These are phyloP conservation scores for Sminthurinus signatus DNA, from an alignment of 1,140 invertebrate species.

Conservation along the genomic window DNA sequence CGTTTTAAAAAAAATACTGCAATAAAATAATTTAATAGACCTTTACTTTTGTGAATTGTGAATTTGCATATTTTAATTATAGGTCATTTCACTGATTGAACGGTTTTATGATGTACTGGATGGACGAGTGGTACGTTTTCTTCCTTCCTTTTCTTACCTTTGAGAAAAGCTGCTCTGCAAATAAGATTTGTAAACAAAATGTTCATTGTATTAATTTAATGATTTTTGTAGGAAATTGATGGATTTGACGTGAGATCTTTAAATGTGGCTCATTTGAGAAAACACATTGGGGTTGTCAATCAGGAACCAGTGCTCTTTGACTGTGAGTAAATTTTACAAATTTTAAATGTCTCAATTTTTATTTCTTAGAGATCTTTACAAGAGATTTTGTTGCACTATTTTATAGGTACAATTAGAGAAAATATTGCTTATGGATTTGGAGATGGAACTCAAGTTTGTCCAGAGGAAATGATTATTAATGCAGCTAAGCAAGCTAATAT, in stretches of 20 bases:
- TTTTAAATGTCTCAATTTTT: too few relatives aligned
- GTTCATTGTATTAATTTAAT: not conserved
- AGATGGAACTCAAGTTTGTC: slow-evolving; percentile 42
- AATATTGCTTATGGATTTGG: slow-evolving; percentile 50
- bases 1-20: too few relatives aligned
- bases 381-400: too few relatives aligned
- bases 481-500: slow-evolving; percentile 67
- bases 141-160: too few relatives aligned
- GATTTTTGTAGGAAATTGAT: slow-evolving; percentile 30
- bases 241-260: slow-evolving; percentile 37
- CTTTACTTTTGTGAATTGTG: too few relatives aligned
- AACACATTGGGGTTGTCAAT: slow-evolving; percentile 49
- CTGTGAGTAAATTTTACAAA: too few relatives aligned
- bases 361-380: too few relatives aligned
- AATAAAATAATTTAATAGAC: too few relatives aligned
- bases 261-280: slow-evolving; percentile 39
- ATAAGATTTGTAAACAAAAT: too few relatives aligned
- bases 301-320: slow-evolving; percentile 55
- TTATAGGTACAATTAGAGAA: slow-evolving; percentile 50
- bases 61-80: too few relatives aligned
- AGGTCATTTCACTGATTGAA: slow-evolving; percentile 76
- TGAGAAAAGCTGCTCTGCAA: too few relatives aligned
- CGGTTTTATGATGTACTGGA: slow-evolving; percentile 69
- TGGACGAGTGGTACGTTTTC: slow-evolving; percentile 49
- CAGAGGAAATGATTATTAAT: slow-evolving; percentile 50